phyloP scores from a whole-genome alignment of 2,797 vertebrate genomes.

The Bradypus variegatus region DNA sequence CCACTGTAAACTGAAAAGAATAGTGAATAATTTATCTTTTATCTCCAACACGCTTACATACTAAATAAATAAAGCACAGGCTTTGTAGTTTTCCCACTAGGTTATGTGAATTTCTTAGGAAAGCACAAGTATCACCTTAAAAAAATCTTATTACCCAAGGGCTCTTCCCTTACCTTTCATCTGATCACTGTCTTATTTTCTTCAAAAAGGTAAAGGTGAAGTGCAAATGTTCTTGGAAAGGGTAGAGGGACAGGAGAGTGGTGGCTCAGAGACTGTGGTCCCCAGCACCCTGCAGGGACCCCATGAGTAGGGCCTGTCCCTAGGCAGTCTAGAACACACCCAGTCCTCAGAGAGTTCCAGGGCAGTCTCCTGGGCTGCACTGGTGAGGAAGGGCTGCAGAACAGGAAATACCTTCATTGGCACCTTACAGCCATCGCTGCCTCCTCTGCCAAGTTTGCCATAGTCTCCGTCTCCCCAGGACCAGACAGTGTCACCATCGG shows the following conservation, averaged over 20 bases:
- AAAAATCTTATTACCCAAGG: no score
- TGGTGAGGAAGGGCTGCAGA: neutral
- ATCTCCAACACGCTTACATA: neutral
- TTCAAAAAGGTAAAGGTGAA: neutral
- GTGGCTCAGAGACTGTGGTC: neutral
- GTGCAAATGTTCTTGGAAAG: neutral
- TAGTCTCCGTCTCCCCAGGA: constrained; percentile 99
- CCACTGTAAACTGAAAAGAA: neutral
- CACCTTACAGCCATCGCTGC: constrained; percentile 97
- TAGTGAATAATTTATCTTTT: neutral
- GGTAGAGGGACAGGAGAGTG: neutral
- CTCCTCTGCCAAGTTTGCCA: constrained; percentile 94
- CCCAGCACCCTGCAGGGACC: no score
- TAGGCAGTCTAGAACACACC: neutral
- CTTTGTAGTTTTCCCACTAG: neutral
- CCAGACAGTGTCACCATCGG: constrained; percentile 98
- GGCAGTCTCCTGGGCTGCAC: neutral
- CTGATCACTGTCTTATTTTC: neutral
- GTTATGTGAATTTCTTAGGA: neutral
- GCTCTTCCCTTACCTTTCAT: neutral
- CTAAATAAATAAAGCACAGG: neutral
- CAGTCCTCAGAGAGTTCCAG: neutral
- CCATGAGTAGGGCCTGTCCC: neutral
- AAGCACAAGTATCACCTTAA: neutral
- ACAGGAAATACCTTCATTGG: constrained; percentile 91